Evolutionary conservation across 1,140 invertebrate genomes (phyloP).

Genomic region (Caenorhabditis tropicalis): DNA sequence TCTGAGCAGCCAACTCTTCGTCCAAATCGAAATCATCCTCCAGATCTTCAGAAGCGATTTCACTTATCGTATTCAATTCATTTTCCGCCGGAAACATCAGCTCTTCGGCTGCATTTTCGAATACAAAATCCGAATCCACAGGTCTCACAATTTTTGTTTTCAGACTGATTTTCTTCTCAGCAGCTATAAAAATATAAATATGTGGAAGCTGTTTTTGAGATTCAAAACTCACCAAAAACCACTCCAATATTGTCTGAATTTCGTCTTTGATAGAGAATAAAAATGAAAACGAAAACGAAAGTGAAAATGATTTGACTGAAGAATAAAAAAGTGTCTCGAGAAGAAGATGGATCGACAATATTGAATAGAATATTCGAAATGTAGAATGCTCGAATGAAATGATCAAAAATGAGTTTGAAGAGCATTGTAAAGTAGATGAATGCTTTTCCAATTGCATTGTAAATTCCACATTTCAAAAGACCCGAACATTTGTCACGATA

Average conservation of each 20-base stretch:
- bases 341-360: not conserved
- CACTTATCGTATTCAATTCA: not conserved
- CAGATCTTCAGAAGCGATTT: not conserved
- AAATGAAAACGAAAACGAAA: not conserved
- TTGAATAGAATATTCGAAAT: not conserved
- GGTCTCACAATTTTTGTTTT: not conserved
- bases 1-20: not conserved
- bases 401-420: not conserved
- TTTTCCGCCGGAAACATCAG: not conserved
- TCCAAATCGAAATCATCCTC: not conserved
- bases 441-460: not conserved
- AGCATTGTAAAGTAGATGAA: not conserved
- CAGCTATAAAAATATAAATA: not conserved
- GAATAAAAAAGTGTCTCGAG: not conserved
- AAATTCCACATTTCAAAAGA: not conserved
- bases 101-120: not conserved
- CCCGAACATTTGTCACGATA: not conserved
- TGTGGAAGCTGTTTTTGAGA: not conserved
- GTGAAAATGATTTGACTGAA: not conserved
- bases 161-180: not conserved
- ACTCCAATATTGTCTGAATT: not conserved
- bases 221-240: not conserved
- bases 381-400: not conserved
- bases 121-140: not conserved
- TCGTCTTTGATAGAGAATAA: not conserved